Base-by-base conservation (phyloP, 2,797 vertebrate species). In the Mus spretus region DNA sequence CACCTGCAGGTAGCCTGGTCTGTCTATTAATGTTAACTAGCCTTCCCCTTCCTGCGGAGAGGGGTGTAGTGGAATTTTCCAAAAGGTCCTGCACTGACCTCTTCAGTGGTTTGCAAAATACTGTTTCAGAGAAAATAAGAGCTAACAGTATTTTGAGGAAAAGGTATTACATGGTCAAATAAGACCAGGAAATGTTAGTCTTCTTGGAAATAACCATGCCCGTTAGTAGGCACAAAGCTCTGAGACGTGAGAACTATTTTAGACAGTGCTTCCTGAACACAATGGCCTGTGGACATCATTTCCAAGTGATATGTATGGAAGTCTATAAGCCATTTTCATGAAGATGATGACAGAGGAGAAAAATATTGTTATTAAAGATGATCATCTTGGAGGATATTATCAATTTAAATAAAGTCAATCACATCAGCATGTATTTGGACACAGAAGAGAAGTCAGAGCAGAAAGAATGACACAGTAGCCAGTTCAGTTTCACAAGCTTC, bases 41-140 rank as follows among this genome's bases (percentile, higher is more conserved):
- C 53, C 53, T 55, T 55, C 14, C 13, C 53, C 53, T 55, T 55
- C 53, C 14, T 14, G 2, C 15, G 14, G 53, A 55, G 53, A 55
- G 53, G 53, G 53, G 13, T 55, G 13, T 55, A 55, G 53, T 55
- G 53, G 53, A 55, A 55, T 55, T 55, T 55, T 55, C 53, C 53
- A 55, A 55, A 55, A 55, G 14, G 13, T 14, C 2, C 53, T 55
- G 14, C 13, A 55, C 53, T 55, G 53, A 14, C 53, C 53, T 55
- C 53, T 55, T 55, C 53, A 15, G 53, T 55, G 53, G 53, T 59
- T 95, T 89, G 59, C 53, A 47, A 89, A 96, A 75, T 22, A 87
- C 1, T 70, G 2, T n/a, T 89, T 80, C 65, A 81, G 0, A 31
- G 53, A 55, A 96, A 93, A 72, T 70, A 87, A 93, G 37, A 81